Evolutionary conservation across 2,797 vertebrate species (phyloP).

Genomic region (Dicrostonyx torquatus): DNA sequence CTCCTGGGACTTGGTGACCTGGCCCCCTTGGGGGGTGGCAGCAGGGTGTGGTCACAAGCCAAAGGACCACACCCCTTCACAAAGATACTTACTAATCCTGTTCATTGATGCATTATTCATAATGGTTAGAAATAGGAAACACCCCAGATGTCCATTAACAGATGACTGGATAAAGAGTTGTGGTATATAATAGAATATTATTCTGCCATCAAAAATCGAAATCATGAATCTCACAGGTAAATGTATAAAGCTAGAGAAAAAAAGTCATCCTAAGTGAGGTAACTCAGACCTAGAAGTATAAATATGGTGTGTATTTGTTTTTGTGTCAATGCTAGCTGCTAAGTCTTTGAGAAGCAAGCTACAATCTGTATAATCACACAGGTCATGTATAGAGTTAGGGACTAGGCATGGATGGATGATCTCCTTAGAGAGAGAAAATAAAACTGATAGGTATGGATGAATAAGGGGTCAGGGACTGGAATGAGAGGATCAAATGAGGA

Average conservation of each 20-base stretch:
- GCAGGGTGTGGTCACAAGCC: too few relatives aligned
- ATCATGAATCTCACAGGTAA: neutral
- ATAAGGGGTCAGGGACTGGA: neutral
- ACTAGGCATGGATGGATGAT: neutral
- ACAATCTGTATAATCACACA: neutral
- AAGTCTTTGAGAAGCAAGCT: neutral
- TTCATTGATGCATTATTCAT: neutral
- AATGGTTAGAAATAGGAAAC: neutral
- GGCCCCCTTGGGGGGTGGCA: too few relatives aligned
- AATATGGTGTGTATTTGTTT: neutral
- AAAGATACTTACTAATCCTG: neutral
- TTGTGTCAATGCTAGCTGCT: neutral
- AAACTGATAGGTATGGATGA: neutral
- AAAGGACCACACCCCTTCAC: too few relatives aligned
- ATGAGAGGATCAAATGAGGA: neutral
- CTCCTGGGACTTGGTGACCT: too few relatives aligned
- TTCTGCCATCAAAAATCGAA: neutral
- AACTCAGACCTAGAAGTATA: neutral
- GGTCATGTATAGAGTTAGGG: neutral
- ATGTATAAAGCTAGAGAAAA: neutral
- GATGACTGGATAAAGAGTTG: neutral
- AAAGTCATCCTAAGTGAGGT: neutral
- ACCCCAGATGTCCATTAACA: neutral
- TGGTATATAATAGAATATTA: neutral
- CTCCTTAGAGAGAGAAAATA: neutral